Evolutionary conservation across 1,140 invertebrate species (phyloP).

Genomic region (Delia radicum): DNA sequence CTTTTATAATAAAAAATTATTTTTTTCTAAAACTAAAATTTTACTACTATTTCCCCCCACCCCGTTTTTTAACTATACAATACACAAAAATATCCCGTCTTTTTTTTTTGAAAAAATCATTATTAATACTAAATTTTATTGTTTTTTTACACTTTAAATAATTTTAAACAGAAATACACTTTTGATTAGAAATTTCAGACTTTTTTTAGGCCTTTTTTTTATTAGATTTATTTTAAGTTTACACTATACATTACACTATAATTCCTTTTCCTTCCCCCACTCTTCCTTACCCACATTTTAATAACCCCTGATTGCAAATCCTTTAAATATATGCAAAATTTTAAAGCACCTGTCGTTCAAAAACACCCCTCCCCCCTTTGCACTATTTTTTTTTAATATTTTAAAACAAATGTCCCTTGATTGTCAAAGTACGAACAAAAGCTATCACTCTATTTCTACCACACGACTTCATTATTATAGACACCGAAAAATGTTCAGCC

Average conservation of each 20-base stretch:
- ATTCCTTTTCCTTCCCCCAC: neutral
- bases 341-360: neutral
- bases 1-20: neutral
- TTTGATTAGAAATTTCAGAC: no score
- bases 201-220: no score
- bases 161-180: neutral
- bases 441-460: conserved; percentile 3
- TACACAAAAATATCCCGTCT: neutral
- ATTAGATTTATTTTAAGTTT: no score
- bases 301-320: neutral
- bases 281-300: neutral
- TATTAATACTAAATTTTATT: neutral
- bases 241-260: no score
- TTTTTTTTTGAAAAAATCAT: no score
- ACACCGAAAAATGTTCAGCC: conserved; percentile 81
- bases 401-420: neutral
- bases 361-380: neutral
- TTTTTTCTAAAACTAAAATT: conserved; percentile 4
- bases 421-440: neutral
- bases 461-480: conserved; percentile 57
- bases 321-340: neutral
- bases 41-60: neutral
- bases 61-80: no score
- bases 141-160: neutral
- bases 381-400: neutral